These are phyloP conservation scores for Gallinago undulata DNA, from an alignment of 2,113 vertebrate species.

Conservation along the genomic window DNA sequence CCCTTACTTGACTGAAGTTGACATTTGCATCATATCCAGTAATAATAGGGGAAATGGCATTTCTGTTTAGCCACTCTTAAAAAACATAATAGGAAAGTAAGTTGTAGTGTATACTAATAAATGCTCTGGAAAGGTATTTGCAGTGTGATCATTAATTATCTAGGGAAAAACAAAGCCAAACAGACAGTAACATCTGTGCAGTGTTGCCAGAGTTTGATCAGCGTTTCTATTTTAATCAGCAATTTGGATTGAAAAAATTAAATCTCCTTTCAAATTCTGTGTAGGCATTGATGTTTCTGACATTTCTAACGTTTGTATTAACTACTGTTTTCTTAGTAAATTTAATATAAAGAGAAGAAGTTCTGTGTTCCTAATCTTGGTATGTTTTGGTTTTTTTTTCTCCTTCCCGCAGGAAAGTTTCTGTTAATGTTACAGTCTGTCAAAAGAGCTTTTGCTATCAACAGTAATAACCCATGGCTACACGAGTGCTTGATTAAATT, in stretches of 20 bases:
- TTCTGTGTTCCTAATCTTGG: not conserved
- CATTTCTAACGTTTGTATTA: not conserved
- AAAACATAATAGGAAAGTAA: not conserved
- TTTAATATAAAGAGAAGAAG: not conserved
- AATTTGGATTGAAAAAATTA: not conserved
- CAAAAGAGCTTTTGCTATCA: slow-evolving; percentile 81
- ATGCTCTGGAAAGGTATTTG: not conserved
- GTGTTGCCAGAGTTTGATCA: not conserved
- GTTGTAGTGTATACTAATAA: not conserved
- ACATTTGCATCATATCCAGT: not conserved
- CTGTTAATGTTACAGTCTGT: slow-evolving; percentile 82
- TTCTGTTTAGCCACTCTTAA: not conserved
- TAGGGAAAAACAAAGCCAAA: not conserved
- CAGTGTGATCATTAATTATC: not conserved
- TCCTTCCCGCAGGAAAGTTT: slow-evolving; percentile 75
- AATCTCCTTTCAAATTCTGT: not conserved
- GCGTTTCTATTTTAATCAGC: not conserved
- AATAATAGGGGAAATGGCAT: not conserved
- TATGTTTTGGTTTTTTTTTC: not conserved
- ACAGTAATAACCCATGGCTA: slow-evolving; percentile 79
- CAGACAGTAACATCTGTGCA: not conserved
- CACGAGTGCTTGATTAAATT: slow-evolving; percentile 84
- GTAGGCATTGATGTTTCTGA: not conserved
- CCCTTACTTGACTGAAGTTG: not conserved
- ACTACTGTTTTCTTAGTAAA: no score